Evolutionary conservation across 2,888 invertebrate genomes (phyloP).

Genomic region (Anthrax anthrax): DNA sequence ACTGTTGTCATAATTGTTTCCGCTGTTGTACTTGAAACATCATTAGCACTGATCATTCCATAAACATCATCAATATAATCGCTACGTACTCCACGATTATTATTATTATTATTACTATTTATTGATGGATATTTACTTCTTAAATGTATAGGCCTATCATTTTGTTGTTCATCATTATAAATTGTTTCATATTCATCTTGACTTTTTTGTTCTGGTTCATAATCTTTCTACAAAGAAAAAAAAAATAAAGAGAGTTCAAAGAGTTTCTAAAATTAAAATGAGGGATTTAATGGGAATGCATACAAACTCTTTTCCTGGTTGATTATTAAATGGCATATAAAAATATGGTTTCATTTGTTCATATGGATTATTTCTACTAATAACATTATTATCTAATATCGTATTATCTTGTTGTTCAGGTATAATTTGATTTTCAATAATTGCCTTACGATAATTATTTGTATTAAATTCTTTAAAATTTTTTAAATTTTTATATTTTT

Average conservation of each 20-base stretch:
- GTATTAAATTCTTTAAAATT: neutral
- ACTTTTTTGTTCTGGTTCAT: conserved; percentile 12
- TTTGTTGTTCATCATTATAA: conserved; percentile 26
- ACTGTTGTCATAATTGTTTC: neutral
- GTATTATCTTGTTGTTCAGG: neutral
- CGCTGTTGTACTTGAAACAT: too few relatives aligned
- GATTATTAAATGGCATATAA: conserved; percentile 11
- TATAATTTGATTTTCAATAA: conserved; percentile 2
- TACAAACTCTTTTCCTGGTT: conserved; percentile 14
- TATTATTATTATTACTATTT: conserved; percentile 2
- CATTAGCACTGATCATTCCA: too few relatives aligned
- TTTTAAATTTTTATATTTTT: neutral
- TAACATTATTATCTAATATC: too few relatives aligned
- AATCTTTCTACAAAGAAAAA: conserved; percentile 21
- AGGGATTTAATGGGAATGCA: neutral
- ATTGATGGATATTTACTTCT: conserved; percentile 26
- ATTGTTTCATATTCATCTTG: conserved; percentile 27
- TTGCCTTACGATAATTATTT: conserved; percentile 2
- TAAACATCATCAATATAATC: conserved; percentile 7
- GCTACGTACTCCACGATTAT: conserved; percentile 31
- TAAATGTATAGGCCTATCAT: conserved; percentile 27
- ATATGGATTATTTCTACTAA: neutral
- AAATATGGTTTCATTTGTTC: conserved; percentile 7
- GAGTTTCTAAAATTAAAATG: neutral
- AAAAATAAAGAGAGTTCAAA: neutral